phyloP scores from a whole-genome alignment of 2,113 vertebrate genomes.

The Pipra filicauda region DNA sequence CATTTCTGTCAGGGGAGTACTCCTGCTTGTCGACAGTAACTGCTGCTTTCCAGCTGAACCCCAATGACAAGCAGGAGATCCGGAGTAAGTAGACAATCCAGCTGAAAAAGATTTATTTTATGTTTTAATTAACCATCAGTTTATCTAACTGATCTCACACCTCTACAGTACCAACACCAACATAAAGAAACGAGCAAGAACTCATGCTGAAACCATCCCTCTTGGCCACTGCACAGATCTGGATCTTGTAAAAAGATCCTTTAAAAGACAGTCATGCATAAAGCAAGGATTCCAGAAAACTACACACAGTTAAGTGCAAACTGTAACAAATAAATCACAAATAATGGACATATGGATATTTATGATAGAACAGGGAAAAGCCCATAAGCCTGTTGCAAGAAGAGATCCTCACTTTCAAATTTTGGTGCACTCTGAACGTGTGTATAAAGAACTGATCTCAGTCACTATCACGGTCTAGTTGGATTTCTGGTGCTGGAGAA shows the following conservation, averaged over 20 bases:
- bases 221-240: background rate
- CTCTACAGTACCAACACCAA: background rate
- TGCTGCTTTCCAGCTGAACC: background rate
- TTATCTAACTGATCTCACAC: background rate
- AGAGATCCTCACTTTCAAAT: background rate
- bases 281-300: background rate
- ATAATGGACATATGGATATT: background rate
- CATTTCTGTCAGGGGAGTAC: background rate
- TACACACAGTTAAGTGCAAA: background rate
- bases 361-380: background rate
- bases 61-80: background rate
- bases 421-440: background rate
- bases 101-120: background rate
- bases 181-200: background rate
- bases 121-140: background rate
- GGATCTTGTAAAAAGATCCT: background rate
- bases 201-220: background rate
- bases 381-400: background rate
- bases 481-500: background rate
- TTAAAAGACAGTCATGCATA: background rate
- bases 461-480: background rate
- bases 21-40: background rate
- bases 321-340: background rate
- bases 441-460: background rate
- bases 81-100: background rate